Conservation (phyloP, 2,888 invertebrate genomes). For the Alloscopus bannaensis region DNA sequence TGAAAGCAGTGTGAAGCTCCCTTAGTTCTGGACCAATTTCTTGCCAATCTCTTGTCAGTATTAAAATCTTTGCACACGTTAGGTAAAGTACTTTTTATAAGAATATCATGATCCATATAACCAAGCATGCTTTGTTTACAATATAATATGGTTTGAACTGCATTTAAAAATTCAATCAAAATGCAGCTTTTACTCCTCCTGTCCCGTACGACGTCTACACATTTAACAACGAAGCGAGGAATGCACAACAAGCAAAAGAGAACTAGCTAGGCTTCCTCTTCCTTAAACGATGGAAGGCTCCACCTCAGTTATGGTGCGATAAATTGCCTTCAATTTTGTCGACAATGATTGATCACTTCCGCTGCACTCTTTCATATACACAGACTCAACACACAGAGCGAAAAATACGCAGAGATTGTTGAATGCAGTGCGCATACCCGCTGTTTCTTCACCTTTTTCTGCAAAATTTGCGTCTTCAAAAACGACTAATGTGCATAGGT, state of each 20-base stretch:
- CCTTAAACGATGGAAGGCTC: background rate
- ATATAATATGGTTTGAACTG: background rate
- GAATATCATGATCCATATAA: no score
- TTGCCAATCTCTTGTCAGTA: constrained; percentile 13
- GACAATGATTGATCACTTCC: constrained; percentile 68
- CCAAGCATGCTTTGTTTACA: no score
- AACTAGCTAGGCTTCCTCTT: no score
- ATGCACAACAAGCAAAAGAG: background rate
- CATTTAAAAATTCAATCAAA: background rate
- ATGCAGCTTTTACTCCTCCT: no score
- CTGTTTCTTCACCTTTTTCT: background rate
- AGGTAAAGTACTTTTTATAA: no score
- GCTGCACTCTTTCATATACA: background rate
- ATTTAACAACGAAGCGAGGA: background rate
- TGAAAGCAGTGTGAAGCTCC: no score
- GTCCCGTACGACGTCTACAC: no score
- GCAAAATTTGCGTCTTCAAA: background rate
- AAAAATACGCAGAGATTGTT: background rate
- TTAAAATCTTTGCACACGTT: no score
- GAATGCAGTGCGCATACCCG: no score
- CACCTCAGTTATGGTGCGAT: constrained; percentile 11
- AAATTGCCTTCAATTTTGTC: constrained; percentile 68
- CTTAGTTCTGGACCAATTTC: background rate
- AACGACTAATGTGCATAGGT: background rate
- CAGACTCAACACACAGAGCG: constrained; percentile 1